Base-by-base conservation (phyloP, 2,113 vertebrate genomes). In the Acanthochromis polyacanthus region DNA sequence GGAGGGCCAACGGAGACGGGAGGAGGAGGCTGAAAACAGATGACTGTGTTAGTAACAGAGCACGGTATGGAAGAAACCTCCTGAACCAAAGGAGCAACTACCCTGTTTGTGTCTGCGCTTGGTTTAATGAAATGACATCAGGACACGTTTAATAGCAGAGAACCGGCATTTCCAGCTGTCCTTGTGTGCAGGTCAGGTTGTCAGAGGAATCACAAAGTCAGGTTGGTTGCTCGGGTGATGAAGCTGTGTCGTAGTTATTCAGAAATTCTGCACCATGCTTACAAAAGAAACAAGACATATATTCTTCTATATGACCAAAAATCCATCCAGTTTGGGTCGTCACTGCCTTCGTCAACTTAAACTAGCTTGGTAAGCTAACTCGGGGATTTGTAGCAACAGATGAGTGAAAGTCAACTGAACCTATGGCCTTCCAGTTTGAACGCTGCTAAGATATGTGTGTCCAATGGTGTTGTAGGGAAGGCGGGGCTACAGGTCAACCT, bases 191-290 rank as follows among this genome's bases (percentile, higher is more conserved):
- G 76, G 60, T 71, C 78, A 77, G 88, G 75, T 73, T 84, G 86
- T 88, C 92, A 89, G 74, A 86, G 89, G 89, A 92, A 84, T 81
- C 70, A 75, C 40, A 80, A 80, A 92, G 87, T 91, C 94, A 93
- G 95, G 94, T 95, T 79, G 77, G 92, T 90, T 11, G 23, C 46
- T 36, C 17, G 69, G 43, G 22, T 30, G 83, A 75, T 9, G 11
- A 12, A 14, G 46, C 61, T 50, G 19, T 52, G 0, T 30, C 5
- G 0, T 16, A 14, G 12, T 38, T 0, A 19, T 10, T 23, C 5
- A 4, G 1, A 30, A 51, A 51, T 4, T 46, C 20, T 36, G 28
- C 53, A 0, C 0, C 10, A 1, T 56, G 5, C 1, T 16, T 8
- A 9, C 14, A 10, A 46, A 14, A 60, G 1, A 69, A 79, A 66